Evolutionary conservation across 2,113 vertebrate genomes (phyloP), one percentile per base, ranked within the genome.

Genomic region (Acinonyx jubatus): DNA sequence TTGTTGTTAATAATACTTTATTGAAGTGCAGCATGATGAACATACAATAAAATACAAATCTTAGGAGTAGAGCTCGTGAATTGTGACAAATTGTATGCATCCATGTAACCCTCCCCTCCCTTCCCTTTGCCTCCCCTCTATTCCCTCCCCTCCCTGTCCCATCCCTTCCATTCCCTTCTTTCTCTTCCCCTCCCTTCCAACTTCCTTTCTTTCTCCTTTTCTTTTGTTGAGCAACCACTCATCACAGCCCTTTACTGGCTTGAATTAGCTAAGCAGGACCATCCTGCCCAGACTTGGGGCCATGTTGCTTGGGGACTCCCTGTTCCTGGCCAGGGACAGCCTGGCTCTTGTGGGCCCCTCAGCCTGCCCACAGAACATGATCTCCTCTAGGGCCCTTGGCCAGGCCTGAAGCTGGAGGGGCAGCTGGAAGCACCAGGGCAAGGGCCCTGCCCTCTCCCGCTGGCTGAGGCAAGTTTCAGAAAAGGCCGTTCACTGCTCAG

Each of bases 221-320:
- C 29, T 78, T 76, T 31, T 31, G 45, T 29, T 16, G 19, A 33
- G 31, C 65, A 90, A 4, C 86, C 83, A 31, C 57, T 94, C 89
- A 91, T 94, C 84, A 93, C 23, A 76, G 93, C 68, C 68, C 79
- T 97, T 98, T 97, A 97, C 94, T 98, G 84, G 84, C 88, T 57
- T 88, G 84, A 71, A 89, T 66, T 33, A 61, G 81, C 89, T 74
- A 18, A 3, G 1, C 4, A 50, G 92, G 92, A 38, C 36, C 76
- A 52, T 38, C 61, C 55, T 2, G 2, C 45, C 65, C 52, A 38
- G 68, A 31, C 84, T 41, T 21, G 73, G 76, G 45, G 41, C 69
- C 52, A 21, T 14, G 63, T 48, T 45, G 25, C 11, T 12, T 66
- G 38, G 76, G 76, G 33, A 11, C 25, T 55, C 15, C 41, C n/a